These are phyloP conservation scores for Benthosema pterotum DNA, from an alignment of 2,797 vertebrate genomes.

Conservation along the genomic window DNA sequence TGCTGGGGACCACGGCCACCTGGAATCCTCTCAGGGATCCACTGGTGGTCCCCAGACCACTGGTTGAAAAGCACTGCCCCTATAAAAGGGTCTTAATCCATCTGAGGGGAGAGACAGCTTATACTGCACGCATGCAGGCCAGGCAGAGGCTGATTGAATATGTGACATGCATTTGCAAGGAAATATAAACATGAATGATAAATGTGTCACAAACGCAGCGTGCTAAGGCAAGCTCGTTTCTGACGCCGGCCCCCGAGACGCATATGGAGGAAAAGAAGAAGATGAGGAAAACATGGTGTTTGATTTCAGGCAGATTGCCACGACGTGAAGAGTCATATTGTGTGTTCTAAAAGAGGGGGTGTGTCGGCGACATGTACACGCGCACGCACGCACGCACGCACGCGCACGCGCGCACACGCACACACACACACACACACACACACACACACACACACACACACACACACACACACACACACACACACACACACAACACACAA, in stretches of 20 bases:
- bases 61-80: no score
- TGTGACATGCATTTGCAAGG: conserved; percentile 15
- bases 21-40: no score
- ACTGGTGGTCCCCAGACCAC: no score
- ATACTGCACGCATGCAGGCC: background rate
- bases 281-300: conserved; percentile 12
- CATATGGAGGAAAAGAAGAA: conserved; percentile 2
- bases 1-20: no score
- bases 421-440: no score
- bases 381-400: background rate
- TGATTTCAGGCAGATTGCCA: conserved; percentile 36
- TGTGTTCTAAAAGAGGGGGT: conserved; percentile 54
- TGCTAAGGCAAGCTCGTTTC: conserved; percentile 16
- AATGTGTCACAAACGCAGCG: conserved; percentile 1
- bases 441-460: no score
- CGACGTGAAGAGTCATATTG: conserved; percentile 11
- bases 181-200: conserved; percentile 12
- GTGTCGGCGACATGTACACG: background rate
- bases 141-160: background rate
- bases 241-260: no score
- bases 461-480: conserved; percentile 5
- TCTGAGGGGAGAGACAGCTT: conserved; percentile 12
- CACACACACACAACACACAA: no score
- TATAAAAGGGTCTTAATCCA: conserved; percentile 11
- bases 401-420: conserved; percentile 39